Evolutionary conservation across 2,113 vertebrate species (phyloP).

Genomic region (Phrynosoma platyrhinos): DNA sequence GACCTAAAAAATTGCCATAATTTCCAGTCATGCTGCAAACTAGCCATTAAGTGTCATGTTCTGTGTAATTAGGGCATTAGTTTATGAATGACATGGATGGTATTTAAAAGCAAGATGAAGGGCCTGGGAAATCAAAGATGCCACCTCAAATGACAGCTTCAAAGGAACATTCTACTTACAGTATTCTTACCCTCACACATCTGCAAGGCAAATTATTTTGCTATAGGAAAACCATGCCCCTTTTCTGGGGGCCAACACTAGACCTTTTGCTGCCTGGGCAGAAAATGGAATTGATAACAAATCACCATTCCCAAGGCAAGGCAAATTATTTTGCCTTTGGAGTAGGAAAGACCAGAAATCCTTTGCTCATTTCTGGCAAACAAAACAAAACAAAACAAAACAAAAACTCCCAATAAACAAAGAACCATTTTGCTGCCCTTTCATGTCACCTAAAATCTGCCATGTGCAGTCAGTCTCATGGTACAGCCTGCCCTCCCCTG

Average conservation of each 20-base stretch:
- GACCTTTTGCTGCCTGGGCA: no score
- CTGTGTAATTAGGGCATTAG: slow-evolving; percentile 77
- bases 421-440: no score
- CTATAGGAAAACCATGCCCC: background rate
- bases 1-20: slow-evolving; percentile 75
- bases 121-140: slow-evolving; percentile 40
- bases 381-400: no score
- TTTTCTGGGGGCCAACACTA: background rate
- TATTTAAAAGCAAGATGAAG: slow-evolving; percentile 64
- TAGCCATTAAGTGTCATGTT: slow-evolving; percentile 71
- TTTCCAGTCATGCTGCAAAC: slow-evolving; percentile 71
- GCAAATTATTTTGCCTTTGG: background rate
- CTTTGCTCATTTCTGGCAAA: background rate
- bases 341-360: background rate
- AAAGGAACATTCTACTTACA: slow-evolving; percentile 16
- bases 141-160: slow-evolving; percentile 43
- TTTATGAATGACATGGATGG: slow-evolving; percentile 72
- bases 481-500: background rate
- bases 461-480: background rate
- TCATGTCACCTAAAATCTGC: background rate
- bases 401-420: no score
- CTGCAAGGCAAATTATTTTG: background rate
- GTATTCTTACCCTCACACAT: background rate
- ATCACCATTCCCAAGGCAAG: background rate
- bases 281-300: background rate